These are phyloP conservation scores for Macrotis lagotis DNA, from an alignment of 2,113 vertebrate species.

Conservation along the genomic window DNA sequence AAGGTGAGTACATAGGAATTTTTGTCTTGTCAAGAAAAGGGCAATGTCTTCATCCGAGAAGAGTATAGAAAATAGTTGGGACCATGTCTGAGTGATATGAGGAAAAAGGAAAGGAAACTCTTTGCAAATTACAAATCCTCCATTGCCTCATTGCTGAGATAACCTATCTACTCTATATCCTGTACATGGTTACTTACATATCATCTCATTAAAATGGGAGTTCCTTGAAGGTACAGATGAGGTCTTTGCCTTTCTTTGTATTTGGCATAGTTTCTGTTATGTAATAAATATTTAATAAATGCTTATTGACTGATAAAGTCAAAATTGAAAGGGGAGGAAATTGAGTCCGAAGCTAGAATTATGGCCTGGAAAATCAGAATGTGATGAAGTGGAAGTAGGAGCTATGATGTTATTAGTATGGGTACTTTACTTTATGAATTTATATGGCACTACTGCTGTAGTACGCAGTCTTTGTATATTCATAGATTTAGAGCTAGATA, in stretches of 20 bases:
- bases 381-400: background rate
- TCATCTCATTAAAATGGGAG: background rate
- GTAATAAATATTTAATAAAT: background rate
- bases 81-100: too few relatives aligned
- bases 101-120: too few relatives aligned
- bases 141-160: background rate
- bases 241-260: background rate
- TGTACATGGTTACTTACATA: background rate
- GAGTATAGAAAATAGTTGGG: too few relatives aligned
- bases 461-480: background rate
- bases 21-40: too few relatives aligned
- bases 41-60: too few relatives aligned
- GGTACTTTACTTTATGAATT: background rate
- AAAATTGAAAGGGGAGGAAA: background rate
- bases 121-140: too few relatives aligned
- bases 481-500: background rate
- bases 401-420: background rate
- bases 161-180: background rate
- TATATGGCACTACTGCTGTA: background rate
- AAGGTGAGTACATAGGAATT: too few relatives aligned
- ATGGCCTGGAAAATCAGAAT: background rate
- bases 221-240: background rate
- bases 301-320: background rate
- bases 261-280: too few relatives aligned
- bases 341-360: background rate